Evolutionary conservation across 2,888 invertebrate species (phyloP).

Genomic region (Bembecia ichneumoniformis): DNA sequence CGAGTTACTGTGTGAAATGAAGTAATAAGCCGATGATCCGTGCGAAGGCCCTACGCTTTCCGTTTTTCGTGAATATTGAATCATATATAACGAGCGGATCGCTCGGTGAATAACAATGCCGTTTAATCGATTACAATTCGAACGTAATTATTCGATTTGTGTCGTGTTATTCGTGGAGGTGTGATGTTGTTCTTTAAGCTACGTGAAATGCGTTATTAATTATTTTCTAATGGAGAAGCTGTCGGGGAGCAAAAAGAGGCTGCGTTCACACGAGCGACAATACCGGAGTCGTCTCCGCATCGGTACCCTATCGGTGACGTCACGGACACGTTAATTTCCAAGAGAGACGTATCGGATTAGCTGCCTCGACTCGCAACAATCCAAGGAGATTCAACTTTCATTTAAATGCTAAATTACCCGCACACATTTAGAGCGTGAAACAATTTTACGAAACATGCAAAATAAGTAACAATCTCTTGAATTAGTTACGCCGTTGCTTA

Average conservation of each 20-base stretch:
- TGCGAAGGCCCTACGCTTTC: slow-evolving; percentile 47
- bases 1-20: slow-evolving; percentile 44
- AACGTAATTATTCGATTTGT: slow-evolving; percentile 41
- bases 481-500: slow-evolving; percentile 68
- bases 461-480: slow-evolving; percentile 69
- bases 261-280: slow-evolving; percentile 53
- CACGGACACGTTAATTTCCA: slow-evolving; percentile 48
- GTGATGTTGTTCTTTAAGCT: slow-evolving; percentile 26
- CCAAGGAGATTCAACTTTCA: slow-evolving; percentile 54
- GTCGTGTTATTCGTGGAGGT: slow-evolving; percentile 26
- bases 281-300: slow-evolving; percentile 23
- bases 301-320: slow-evolving; percentile 54
- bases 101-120: slow-evolving; percentile 43
- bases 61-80: slow-evolving; percentile 26
- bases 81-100: slow-evolving; percentile 43
- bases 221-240: slow-evolving; percentile 57
- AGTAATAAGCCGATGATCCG: slow-evolving; percentile 49
- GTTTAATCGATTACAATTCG: slow-evolving; percentile 50
- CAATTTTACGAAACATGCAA: slow-evolving; percentile 71
- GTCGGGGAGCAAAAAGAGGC: slow-evolving; percentile 37
- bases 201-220: slow-evolving; percentile 43
- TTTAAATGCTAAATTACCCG: slow-evolving; percentile 35
- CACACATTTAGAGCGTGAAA: slow-evolving; percentile 64
- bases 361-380: neutral
- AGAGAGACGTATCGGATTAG: slow-evolving; percentile 19